Evolutionary conservation across 2,113 vertebrate species (phyloP).

Genomic region (Pollimyrus isidori): DNA sequence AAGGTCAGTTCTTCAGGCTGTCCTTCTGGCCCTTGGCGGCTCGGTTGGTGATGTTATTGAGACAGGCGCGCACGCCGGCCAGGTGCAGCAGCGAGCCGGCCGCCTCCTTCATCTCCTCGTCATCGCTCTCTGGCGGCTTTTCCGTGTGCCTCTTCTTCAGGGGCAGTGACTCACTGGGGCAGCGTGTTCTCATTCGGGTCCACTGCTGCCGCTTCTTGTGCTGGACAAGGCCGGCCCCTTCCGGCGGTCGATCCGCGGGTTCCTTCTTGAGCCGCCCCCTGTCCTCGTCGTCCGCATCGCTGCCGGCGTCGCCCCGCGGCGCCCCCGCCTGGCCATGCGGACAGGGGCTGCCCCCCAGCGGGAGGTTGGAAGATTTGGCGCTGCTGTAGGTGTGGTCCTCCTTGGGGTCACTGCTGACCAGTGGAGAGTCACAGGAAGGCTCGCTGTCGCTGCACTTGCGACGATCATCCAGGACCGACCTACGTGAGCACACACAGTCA

Average conservation of each 20-base stretch:
- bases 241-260: conserved; percentile 70
- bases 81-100: conserved; percentile 79
- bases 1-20: conserved; percentile 70
- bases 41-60: conserved; percentile 85
- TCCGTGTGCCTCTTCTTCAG: conserved; percentile 86
- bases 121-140: conserved; percentile 76
- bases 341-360: conserved; percentile 62
- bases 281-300: conserved; percentile 75
- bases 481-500: conserved; percentile 28
- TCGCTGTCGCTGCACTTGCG: conserved; percentile 72
- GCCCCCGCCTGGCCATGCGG: conserved; percentile 68
- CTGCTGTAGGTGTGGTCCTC: conserved; percentile 88
- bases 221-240: conserved; percentile 67
- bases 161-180: conserved; percentile 77
- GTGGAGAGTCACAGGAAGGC: conserved; percentile 70
- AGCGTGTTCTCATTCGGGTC: conserved; percentile 65
- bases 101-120: conserved; percentile 86
- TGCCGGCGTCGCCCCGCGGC: conserved; percentile 67
- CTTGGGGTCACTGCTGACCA: conserved; percentile 79
- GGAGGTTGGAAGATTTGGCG: conserved; percentile 71
- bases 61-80: conserved; percentile 74
- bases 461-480: conserved; percentile 70
- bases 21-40: conserved; percentile 75
- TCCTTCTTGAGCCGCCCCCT: conserved; percentile 69
- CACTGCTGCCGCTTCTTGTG: conserved; percentile 80